These are phyloP conservation scores for Hepsetus odoe DNA, from an alignment of 2,113 vertebrate species.

Conservation along the genomic window DNA sequence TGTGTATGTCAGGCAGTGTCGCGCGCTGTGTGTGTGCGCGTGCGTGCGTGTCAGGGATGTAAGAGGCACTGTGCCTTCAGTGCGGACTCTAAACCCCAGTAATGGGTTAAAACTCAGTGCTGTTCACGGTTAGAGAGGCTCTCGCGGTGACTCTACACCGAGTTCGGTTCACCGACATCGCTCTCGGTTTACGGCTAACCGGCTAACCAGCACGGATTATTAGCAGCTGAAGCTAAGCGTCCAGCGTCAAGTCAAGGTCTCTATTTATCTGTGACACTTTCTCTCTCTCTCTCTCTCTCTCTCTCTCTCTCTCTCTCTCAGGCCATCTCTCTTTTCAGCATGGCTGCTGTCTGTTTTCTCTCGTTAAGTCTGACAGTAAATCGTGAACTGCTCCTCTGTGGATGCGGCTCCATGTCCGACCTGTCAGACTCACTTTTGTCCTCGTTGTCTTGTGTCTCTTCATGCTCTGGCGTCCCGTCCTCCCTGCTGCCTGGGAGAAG, in stretches of 20 bases:
- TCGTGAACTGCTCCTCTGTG: neutral
- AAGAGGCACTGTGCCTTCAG: too few relatives aligned
- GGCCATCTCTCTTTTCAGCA: neutral
- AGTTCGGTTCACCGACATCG: neutral
- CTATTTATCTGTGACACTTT: too few relatives aligned
- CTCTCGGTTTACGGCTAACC: neutral
- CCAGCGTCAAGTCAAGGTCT: neutral
- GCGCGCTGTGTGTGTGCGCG: slow-evolving; percentile 3
- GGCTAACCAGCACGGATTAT: slow-evolving; percentile 1
- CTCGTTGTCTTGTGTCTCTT: neutral
- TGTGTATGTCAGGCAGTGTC: slow-evolving; percentile 52
- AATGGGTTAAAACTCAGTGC: too few relatives aligned
- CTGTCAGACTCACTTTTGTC: neutral
- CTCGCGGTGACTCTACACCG: neutral
- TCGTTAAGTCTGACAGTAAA: neutral
- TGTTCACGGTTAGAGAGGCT: too few relatives aligned
- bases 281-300: neutral
- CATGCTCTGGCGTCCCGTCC: neutral
- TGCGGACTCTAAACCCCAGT: too few relatives aligned
- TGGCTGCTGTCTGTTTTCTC: neutral
- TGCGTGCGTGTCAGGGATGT: neutral
- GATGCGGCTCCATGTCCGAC: neutral
- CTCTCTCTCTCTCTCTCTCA: neutral
- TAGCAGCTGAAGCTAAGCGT: neutral
- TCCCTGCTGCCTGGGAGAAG: neutral